Evolutionary conservation across 1,140 invertebrate genomes (phyloP).

Genomic region (Procambarus virginalis): DNA sequence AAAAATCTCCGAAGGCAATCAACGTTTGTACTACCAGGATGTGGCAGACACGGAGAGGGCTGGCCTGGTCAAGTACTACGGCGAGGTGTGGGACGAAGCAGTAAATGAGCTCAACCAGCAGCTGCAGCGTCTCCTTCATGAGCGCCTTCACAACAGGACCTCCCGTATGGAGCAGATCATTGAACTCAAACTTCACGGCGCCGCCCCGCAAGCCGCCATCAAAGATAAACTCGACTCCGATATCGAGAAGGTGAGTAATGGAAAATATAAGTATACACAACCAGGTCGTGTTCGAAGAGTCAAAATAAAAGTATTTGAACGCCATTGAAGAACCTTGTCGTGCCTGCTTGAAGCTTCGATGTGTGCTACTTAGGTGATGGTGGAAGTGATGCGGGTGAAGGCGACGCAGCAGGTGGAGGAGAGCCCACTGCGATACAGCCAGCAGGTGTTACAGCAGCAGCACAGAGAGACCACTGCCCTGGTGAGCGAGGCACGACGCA

Average conservation of each 20-base stretch:
- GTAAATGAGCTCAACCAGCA: slow-evolving; percentile 45
- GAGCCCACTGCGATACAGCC: slow-evolving; percentile 54
- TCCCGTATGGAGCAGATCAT: slow-evolving; percentile 55
- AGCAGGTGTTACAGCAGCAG: slow-evolving; percentile 59
- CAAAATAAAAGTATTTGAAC: no score
- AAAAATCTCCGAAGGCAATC: not conserved
- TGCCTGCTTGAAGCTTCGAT: no score
- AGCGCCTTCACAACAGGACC: slow-evolving; percentile 49
- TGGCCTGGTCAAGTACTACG: slow-evolving; percentile 36
- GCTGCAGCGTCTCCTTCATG: slow-evolving; percentile 37
- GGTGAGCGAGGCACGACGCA: slow-evolving; percentile 44
- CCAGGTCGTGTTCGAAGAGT: no score
- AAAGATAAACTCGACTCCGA: slow-evolving; percentile 53
- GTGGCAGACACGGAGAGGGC: slow-evolving; percentile 47
- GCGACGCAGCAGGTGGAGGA: slow-evolving; percentile 61
- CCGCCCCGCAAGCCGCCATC: slow-evolving; percentile 40
- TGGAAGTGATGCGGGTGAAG: slow-evolving; percentile 57
- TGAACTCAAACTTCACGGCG: slow-evolving; percentile 55
- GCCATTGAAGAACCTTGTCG: no score
- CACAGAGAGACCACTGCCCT: slow-evolving; percentile 47
- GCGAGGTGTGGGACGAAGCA: slow-evolving; percentile 42
- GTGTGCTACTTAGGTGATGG: slow-evolving; percentile 26
- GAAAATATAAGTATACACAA: no score
- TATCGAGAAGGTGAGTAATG: slow-evolving; percentile 56
- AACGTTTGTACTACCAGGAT: not conserved